Evolutionary conservation across 1,140 invertebrate genomes (phyloP), one percentile per base, ranked within the genome.

Genomic region (Drosophila lowei): DNA sequence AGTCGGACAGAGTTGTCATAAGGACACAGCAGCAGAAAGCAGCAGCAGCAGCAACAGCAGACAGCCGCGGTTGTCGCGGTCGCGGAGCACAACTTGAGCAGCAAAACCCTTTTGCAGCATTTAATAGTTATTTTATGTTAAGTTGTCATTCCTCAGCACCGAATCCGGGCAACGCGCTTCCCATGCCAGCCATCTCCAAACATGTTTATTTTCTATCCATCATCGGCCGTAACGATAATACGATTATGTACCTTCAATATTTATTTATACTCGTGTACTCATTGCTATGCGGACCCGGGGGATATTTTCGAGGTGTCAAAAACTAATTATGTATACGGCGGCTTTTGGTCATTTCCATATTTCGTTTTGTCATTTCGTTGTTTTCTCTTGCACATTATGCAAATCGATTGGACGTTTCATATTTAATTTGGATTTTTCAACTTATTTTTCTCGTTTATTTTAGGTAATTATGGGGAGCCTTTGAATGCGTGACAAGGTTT

Each of bases 71-170:
- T 30, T 28, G 25, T 28, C 25, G 25, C 25, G 25, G 25, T 28
- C 16, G 6, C 25, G 25, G 25, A 28, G 23, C 1, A 25, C 23
- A 25, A 25, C 23, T 25, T 25, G 25, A 25, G 28, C 46, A 21
- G 49, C 49, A 56, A 55, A 55, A 58, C 70, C 83, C 77, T 86
- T 85, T 75, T 67, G 74, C 48, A 86, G 81, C 47, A 73, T 55
- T 85, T 86, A 78, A 86, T 86, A 67, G 77, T 44, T 58, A 81
- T 86, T 86, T 86, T 88, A 86, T 86, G 81, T 61, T 86, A 86
- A 85, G 80, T 73, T 56, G 9, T 42, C 15, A 41, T 4, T 13
- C 43, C 46, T 44, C 47, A 54, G 6, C 28, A 28, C 28, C 28
- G 28, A 30, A 30, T 30, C 28, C 30, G 9, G 8, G 8, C 54